Conservation (phyloP, 2,113 vertebrate species). For the Polyodon spathula region DNA sequence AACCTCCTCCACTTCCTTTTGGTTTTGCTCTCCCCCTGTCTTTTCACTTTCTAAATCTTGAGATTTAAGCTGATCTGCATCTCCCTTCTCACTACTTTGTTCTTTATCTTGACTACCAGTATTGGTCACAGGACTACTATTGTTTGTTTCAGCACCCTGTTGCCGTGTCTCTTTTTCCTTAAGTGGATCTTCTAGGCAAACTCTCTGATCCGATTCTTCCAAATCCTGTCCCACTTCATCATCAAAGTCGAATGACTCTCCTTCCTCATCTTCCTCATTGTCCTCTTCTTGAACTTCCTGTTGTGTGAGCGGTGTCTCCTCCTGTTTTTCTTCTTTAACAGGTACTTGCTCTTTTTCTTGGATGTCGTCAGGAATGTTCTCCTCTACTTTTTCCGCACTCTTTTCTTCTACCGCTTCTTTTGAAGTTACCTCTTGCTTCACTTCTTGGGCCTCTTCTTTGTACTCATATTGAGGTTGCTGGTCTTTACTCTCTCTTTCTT, state of each 20-base stretch:
- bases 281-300: too few species aligned
- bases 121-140: neutral
- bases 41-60: neutral
- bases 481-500: neutral
- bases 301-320: too few species aligned
- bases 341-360: too few species aligned
- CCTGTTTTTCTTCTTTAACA: too few species aligned
- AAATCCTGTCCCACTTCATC: neutral
- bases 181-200: neutral
- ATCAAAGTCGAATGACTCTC: neutral
- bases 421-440: neutral
- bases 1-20: neutral
- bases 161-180: neutral
- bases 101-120: neutral
- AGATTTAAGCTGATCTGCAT: neutral
- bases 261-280: neutral
- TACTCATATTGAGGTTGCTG: neutral
- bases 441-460: neutral
- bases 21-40: neutral
- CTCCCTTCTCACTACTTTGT: neutral
- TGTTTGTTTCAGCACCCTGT: neutral
- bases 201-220: neutral
- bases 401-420: neutral
- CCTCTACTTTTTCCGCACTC: neutral
- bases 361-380: too few species aligned